Evolutionary conservation across 2,797 vertebrate genomes (phyloP), one percentile per base, ranked within the genome.

Genomic region (Adrianichthys oophorus): DNA sequence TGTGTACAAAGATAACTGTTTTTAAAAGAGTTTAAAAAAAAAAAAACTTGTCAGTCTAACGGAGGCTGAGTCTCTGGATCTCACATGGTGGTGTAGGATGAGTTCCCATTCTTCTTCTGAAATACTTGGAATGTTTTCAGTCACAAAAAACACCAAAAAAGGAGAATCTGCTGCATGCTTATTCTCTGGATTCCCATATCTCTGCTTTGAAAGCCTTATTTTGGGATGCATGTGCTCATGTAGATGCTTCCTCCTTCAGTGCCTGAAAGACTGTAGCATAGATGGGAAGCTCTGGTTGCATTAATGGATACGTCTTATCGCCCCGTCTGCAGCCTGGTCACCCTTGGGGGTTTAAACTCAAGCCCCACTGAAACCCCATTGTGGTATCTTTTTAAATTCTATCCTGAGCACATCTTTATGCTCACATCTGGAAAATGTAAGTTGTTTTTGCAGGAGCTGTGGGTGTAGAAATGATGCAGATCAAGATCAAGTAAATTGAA

Each of bases 201-300:
- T 48, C 64, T 66, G 60, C 65, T 79, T 82, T 72, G 23, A 78
- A 74, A 10, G 90, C 86, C 87, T 90, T 92, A 86, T 66, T 67
- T 72, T 66, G 57, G 73, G 62, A 74, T 75, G 63, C 71, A 71
- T 74, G 50, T 73, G 72, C 69, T 75, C 75, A 61, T 41, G 23
- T 80, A 69, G 74, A 70, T 67, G 74, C 82, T 80, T 42, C 46
- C 63, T 59, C 51, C 69, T 1, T 68, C 73, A 75, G 89, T 90
- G 90, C 88, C 91, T 91, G 72, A 72, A 73, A 57, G 54, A 80
- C 56, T 13, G 26, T 17, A 14, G 50, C 46, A 18, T 18, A 15
- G 19, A 70, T 23, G 45, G 0, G 8, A 37, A 26, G 56, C 58
- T 56, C 26, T 0, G n/a, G 67, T 47, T 57, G 43, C n/a, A 14